Conservation (phyloP, 2,113 vertebrate genomes). For the Ahaetulla prasina region DNA sequence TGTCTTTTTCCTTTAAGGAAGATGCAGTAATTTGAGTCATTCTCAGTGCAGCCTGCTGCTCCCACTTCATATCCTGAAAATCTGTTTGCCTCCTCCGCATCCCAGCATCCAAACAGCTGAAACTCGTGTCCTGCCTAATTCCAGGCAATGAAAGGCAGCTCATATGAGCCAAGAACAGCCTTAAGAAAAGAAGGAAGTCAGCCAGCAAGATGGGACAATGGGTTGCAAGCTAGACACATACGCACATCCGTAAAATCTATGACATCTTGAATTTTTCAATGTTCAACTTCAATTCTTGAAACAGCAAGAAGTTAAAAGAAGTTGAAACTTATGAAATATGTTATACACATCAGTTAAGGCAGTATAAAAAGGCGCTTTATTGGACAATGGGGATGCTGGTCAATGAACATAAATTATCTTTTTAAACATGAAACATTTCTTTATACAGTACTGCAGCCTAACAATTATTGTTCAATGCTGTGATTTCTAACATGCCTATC, state of each 20-base stretch:
- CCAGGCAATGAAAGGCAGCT: neutral
- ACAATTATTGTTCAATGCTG: neutral
- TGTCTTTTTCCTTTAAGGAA: neutral
- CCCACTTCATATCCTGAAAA: neutral
- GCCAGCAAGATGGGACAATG: neutral
- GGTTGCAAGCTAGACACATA: neutral
- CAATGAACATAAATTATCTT: neutral
- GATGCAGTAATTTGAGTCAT: neutral
- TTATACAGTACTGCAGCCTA: neutral
- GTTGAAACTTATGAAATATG: neutral
- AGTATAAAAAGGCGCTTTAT: neutral
- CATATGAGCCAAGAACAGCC: neutral
- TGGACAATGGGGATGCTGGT: neutral
- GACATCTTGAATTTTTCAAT: neutral
- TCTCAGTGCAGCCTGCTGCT: slow-evolving; percentile 9
- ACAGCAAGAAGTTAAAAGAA: neutral
- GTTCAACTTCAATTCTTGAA: neutral
- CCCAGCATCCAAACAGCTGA: neutral
- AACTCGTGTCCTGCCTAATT: neutral
- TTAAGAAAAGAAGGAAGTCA: neutral
- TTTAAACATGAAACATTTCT: neutral
- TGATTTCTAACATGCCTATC: neutral
- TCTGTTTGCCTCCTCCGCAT: neutral
- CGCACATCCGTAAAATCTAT: neutral
- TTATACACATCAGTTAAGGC: neutral